Evolutionary conservation across 2,113 vertebrate species (phyloP).

Genomic region (Cheilinus undulatus): DNA sequence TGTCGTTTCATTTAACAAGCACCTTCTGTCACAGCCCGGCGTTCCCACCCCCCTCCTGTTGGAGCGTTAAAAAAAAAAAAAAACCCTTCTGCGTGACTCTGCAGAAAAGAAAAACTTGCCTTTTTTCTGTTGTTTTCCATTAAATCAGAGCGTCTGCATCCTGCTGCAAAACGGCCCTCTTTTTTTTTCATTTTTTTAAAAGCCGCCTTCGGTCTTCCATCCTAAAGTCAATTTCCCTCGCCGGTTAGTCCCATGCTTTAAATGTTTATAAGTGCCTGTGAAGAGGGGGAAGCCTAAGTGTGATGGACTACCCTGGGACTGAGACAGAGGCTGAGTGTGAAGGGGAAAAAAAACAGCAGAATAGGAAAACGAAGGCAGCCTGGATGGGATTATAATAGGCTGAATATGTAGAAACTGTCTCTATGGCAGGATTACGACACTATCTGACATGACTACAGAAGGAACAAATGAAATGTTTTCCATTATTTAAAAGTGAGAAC

Average conservation of each 20-base stretch:
- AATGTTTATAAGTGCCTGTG: slow-evolving; percentile 73
- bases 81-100: slow-evolving; percentile 46
- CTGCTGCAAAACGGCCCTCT: slow-evolving; percentile 61
- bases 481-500: neutral
- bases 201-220: slow-evolving; percentile 64
- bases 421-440: slow-evolving; percentile 46
- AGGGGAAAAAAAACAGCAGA: slow-evolving; percentile 55
- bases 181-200: slow-evolving; percentile 73
- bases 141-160: slow-evolving; percentile 66
- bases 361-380: slow-evolving; percentile 52
- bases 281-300: slow-evolving; percentile 65
- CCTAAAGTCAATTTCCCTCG: slow-evolving; percentile 69
- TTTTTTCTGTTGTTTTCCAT: slow-evolving; percentile 48
- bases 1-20: slow-evolving; percentile 35
- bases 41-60: slow-evolving; percentile 2
- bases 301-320: slow-evolving; percentile 67
- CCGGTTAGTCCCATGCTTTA: slow-evolving; percentile 74
- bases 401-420: slow-evolving; percentile 55
- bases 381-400: slow-evolving; percentile 70
- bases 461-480: slow-evolving; percentile 31
- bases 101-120: slow-evolving; percentile 20
- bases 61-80: slow-evolving; percentile 61
- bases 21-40: slow-evolving; percentile 40
- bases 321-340: slow-evolving; percentile 41
- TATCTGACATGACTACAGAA: slow-evolving; percentile 34